Evolutionary conservation across 2,797 vertebrate genomes (phyloP), one percentile per base, ranked within the genome.

Genomic region (Silurus aristotelis): DNA sequence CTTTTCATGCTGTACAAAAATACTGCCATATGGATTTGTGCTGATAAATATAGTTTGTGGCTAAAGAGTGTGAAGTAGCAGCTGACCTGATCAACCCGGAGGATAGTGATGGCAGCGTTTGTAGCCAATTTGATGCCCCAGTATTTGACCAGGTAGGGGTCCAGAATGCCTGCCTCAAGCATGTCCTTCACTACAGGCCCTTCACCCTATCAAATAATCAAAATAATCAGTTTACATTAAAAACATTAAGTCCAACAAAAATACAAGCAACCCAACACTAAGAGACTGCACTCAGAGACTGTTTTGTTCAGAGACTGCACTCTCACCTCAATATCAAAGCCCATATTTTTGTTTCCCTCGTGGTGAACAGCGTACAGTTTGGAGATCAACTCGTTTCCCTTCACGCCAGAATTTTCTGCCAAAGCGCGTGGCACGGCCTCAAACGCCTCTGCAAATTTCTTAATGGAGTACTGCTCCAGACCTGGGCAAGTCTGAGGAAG

Each of bases 51-150:
- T 6, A 1, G 38, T 64, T 75, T 6, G 12, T n/a, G 55, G 46
- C 80, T 14, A 71, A 67, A 75, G 25, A 71, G 13, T n/a, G 31
- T 38, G 22, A 85, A 68, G 61, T 64, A 79, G 78, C 9, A 81
- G 88, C 96, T 90, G 86, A 99, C 98, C 96, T 99, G 98, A 91
- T 99, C 98, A 56, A 99, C 98, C 83, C 98, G 93, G 68, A 99
- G 95, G 10, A 99, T 96, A 80, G 98, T 99, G 87, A 99, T 93
- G 48, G 98, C 98, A 80, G 98, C 96, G 17, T 99, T 98, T 82
- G 97, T 98, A 78, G 98, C 98, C 92, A 99, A 90, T 90, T 97
- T 99, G 92, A 99, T 96, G 87, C 96, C 97, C 98, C 98, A 99
- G 89, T 94, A 85, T 93, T 99, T 99, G 81, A 97, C 98, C 90